These are phyloP conservation scores for Chrysolina haemoptera DNA, from an alignment of 2,888 invertebrate genomes.

Conservation along the genomic window DNA sequence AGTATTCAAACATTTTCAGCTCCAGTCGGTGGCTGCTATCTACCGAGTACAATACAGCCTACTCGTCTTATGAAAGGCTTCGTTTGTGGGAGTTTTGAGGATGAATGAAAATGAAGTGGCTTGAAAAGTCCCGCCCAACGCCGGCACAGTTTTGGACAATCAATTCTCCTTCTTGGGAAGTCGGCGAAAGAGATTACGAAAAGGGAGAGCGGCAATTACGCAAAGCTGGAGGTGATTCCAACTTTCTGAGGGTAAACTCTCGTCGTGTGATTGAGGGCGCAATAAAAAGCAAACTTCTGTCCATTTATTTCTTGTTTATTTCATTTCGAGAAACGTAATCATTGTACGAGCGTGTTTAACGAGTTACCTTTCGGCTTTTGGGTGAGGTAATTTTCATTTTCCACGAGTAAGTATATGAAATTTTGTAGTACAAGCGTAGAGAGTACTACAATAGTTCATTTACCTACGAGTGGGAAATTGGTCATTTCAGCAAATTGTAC, in stretches of 20 bases:
- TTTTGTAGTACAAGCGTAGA: too few relatives aligned
- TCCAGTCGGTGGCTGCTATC: conserved; percentile 6
- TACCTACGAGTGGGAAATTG: too few relatives aligned
- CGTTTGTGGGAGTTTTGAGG: conserved; percentile 20
- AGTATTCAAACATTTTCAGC: conserved; percentile 21
- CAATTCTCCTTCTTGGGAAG: conserved; percentile 26
- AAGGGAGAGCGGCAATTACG: conserved; percentile 20
- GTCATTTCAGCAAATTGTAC: too few relatives aligned
- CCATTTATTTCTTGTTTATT: conserved; percentile 9
- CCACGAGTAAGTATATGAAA: too few relatives aligned
- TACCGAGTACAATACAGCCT: conserved; percentile 19
- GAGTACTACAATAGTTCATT: too few relatives aligned
- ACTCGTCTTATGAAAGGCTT: conserved; percentile 3
- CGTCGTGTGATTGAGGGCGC: background rate
- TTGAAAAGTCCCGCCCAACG: conserved; percentile 22
- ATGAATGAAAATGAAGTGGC: conserved; percentile 28
- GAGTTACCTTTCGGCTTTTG: background rate
- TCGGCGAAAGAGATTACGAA: conserved; percentile 17
- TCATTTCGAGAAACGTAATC: background rate
- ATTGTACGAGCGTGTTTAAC: background rate
- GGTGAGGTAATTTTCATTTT: background rate
- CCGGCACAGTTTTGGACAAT: conserved; percentile 25
- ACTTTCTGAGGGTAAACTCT: conserved; percentile 13
- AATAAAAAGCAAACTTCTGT: conserved; percentile 9
- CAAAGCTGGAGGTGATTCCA: conserved; percentile 16